Evolutionary conservation across 1,140 invertebrate genomes (phyloP), one percentile per base, ranked within the genome.

Genomic region (Oreohelix idahoensis): DNA sequence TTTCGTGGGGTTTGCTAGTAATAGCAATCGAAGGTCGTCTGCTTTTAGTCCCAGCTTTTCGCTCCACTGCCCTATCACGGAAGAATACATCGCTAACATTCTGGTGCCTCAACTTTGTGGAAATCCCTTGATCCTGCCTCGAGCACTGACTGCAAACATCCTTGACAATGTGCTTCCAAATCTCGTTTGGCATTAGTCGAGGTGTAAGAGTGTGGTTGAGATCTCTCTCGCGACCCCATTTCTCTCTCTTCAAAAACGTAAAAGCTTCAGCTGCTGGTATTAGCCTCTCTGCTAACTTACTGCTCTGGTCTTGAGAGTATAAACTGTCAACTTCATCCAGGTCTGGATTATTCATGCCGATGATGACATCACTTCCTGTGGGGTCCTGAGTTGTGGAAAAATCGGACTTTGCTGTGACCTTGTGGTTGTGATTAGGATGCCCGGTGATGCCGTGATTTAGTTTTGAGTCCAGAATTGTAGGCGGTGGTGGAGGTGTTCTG

Each of bases 121-220:
- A 32, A 29, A 23, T 29, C 8, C 8, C 29, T 8, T 35, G 8
- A 11, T 26, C 11, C 1, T 26, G 1, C 10, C 26, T 73, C 13
- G 71, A 42, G 36, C 38, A 2, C 42, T 79, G 53, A 10, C 73
- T 77, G 29, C 74, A 70, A 1, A 78, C 38, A 36, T 63, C 39
- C 32, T 79, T 79, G 10, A 79, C 77, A n/a, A 79, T 17, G 32
- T 66, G 0, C 26, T 79, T 79, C 77, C 77, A 79, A 1, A 39
- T 26, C 58, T 79, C 77, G 36, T 79, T 66, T 4, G 77, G 77
- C 51, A 79, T 69, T 1, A 79, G 77, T 66, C 77, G 51, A 20
- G 77, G 77, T 10, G 77, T 69, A 8, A 39, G 5, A 8, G 13
- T 39, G 32, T 79, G 32, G 39, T 79, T 79, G 0, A 66, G 29